Conservation (phyloP, 2,888 invertebrate species). For the Hypercompe scribonia region DNA sequence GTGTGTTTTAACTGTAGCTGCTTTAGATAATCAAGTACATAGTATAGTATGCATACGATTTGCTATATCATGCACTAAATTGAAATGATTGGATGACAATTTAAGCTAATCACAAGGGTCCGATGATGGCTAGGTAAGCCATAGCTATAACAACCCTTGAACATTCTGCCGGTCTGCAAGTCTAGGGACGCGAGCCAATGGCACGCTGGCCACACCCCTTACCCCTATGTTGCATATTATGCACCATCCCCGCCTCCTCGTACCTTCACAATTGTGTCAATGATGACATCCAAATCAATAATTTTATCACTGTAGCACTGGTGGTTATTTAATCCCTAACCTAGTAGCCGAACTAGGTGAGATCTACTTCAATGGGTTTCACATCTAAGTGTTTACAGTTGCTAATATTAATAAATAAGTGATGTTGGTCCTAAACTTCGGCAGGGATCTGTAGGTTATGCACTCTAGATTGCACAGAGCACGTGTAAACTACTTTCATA, state of each 20-base stretch:
- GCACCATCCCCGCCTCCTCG: conserved; percentile 51
- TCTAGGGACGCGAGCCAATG: conserved; percentile 57
- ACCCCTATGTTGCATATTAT: conserved; percentile 54
- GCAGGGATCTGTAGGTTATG: no score
- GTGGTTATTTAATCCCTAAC: conserved; percentile 8
- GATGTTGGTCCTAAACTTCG: no score
- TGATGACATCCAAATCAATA: conserved; percentile 8
- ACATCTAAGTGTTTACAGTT: no score
- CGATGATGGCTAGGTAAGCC: conserved; percentile 23
- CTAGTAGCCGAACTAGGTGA: background rate
- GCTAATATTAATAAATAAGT: no score
- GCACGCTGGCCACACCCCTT: conserved; percentile 64
- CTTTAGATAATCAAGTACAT: background rate
- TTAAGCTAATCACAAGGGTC: conserved; percentile 13
- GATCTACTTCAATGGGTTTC: background rate
- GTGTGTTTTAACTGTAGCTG: background rate
- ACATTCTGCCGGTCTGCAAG: conserved; percentile 43
- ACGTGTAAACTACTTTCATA: no score
- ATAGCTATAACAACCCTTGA: conserved; percentile 33
- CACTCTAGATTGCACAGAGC: no score
- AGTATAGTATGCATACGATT: no score
- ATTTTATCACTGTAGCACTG: conserved; percentile 13
- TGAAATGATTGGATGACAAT: background rate
- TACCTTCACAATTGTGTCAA: conserved; percentile 19
- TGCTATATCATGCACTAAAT: background rate